Conservation (phyloP, 2,888 invertebrate species). For the Lingula anatina region DNA sequence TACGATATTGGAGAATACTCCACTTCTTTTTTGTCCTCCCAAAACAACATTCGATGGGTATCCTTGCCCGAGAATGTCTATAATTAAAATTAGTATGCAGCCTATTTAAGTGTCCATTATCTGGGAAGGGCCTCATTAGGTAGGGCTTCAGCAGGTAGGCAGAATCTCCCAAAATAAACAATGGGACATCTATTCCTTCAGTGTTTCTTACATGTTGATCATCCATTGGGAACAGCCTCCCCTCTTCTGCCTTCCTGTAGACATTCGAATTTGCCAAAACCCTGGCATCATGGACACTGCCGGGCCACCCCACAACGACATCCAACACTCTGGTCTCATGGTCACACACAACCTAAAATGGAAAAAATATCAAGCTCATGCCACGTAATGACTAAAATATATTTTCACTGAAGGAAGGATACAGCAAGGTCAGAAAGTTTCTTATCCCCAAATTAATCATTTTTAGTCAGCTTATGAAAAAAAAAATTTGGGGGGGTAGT, state of each 20-base stretch:
- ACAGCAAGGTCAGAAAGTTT: too few species aligned
- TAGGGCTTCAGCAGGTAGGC: slow-evolving; percentile 7
- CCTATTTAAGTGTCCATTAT: not conserved
- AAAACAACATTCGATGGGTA: slow-evolving; percentile 5
- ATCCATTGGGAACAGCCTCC: not conserved
- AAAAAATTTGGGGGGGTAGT: too few species aligned
- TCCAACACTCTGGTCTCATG: slow-evolving; percentile 1
- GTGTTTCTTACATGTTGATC: too few species aligned
- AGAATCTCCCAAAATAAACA: slow-evolving; percentile 8
- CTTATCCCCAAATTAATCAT: too few species aligned
- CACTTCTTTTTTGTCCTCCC: slow-evolving; percentile 5
- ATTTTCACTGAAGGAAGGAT: too few species aligned
- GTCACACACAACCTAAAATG: too few species aligned
- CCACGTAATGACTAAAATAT: too few species aligned
- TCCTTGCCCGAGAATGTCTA: slow-evolving; percentile 4
- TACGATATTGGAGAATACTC: slow-evolving; percentile 2
- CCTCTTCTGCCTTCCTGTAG: slow-evolving; percentile 2
- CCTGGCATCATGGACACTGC: slow-evolving; percentile 6
- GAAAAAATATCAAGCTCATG: too few species aligned
- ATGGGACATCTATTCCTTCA: slow-evolving; percentile 1
- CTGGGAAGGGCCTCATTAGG: slow-evolving; percentile 4
- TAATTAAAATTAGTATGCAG: slow-evolving; percentile 7
- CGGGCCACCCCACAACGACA: slow-evolving; percentile 4
- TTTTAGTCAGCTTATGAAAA: too few species aligned
- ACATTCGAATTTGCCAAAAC: slow-evolving; percentile 6